These are phyloP conservation scores for Myiotriccus ornatus DNA, from an alignment of 2,797 vertebrate genomes.

Conservation along the genomic window DNA sequence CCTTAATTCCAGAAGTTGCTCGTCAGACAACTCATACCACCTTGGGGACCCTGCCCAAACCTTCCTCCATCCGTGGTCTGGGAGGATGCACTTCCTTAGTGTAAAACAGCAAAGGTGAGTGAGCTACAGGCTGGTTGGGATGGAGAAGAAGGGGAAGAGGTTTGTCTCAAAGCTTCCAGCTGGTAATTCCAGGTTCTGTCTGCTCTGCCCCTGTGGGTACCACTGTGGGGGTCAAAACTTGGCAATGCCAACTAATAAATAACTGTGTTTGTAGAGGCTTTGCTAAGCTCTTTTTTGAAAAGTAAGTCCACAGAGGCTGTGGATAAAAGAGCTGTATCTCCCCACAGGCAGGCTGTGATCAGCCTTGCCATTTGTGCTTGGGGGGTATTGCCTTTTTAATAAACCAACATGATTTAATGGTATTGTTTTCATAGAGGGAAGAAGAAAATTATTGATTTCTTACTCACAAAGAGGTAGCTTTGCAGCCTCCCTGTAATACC, in stretches of 20 bases:
- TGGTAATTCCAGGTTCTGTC: accelerated
- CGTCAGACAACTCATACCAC: not conserved
- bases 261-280: not conserved
- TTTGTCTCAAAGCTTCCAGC: not conserved
- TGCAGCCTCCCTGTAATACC: not conserved
- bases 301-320: not conserved
- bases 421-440: not conserved
- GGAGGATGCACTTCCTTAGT: not conserved
- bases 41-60: not conserved
- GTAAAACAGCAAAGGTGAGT: not conserved
- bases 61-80: not conserved
- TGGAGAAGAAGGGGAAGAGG: not conserved
- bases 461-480: not conserved
- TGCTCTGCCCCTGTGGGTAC: not conserved
- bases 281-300: not conserved
- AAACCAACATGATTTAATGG: constrained; percentile 6
- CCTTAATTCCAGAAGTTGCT: not conserved
- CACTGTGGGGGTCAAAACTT: not conserved
- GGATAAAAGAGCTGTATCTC: not conserved
- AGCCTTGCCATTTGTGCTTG: not conserved
- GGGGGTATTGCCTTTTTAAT: not conserved
- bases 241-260: not conserved
- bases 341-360: not conserved
- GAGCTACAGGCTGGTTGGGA: not conserved
- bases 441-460: constrained; percentile 30